Evolutionary conservation across 2,888 invertebrate genomes (phyloP).

Genomic region (Xylota sylvarum): DNA sequence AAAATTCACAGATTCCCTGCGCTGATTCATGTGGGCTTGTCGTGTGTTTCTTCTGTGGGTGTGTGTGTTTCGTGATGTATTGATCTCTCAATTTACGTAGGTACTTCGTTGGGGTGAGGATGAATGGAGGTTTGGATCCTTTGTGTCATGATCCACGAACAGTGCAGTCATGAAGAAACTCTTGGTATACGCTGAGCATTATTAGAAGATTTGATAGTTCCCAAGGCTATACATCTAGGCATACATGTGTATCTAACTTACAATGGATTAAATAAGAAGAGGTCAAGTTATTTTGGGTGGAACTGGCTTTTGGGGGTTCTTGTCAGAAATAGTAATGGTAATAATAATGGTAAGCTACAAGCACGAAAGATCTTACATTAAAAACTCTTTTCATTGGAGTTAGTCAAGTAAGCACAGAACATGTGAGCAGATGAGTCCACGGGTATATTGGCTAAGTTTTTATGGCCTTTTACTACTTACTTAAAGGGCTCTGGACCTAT

Average conservation of each 20-base stretch:
- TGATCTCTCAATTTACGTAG: conserved; percentile 68
- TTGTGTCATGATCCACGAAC: conserved; percentile 62
- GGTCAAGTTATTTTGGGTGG: conserved; percentile 8
- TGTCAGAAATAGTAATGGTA: too few relatives aligned
- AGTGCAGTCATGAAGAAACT: conserved; percentile 53
- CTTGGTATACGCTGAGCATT: conserved; percentile 30
- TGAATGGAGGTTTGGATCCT: conserved; percentile 47
- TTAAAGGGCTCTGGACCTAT: too few relatives aligned
- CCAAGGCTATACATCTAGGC: conserved; percentile 17
- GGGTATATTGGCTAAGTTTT: too few relatives aligned
- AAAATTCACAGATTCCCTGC: conserved; percentile 65
- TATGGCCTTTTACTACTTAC: too few relatives aligned
- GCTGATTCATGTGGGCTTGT: conserved; percentile 61
- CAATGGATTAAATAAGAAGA: neutral
- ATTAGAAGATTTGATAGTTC: conserved; percentile 56
- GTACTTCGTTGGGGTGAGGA: conserved; percentile 52
- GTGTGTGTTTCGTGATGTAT: conserved; percentile 74
- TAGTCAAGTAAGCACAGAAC: too few relatives aligned
- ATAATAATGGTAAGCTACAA: too few relatives aligned
- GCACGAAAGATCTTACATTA: too few relatives aligned
- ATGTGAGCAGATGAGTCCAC: too few relatives aligned
- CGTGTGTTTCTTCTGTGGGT: conserved; percentile 49
- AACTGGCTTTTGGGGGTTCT: neutral
- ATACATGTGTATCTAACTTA: neutral
- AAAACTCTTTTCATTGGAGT: too few relatives aligned